Conservation (phyloP, 2,113 vertebrate genomes). For the Todiramphus saurophagus region DNA sequence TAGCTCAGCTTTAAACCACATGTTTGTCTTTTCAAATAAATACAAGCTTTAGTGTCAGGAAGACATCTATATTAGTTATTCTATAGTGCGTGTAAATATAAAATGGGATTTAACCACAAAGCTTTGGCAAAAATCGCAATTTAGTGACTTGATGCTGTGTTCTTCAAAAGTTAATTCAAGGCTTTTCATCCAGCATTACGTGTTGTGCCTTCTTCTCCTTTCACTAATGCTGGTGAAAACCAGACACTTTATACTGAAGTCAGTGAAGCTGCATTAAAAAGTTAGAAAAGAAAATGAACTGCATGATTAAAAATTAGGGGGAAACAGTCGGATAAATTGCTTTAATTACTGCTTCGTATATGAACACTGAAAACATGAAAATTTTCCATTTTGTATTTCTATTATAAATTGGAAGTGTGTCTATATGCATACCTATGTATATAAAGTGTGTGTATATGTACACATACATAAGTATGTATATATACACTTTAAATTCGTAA, state of each 20-base stretch:
- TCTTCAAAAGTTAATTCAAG: constrained; percentile 11
- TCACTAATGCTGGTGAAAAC: background rate
- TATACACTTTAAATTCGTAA: background rate
- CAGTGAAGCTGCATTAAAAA: background rate
- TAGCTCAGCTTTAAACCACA: constrained; percentile 6
- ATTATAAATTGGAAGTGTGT: background rate
- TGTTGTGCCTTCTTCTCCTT: background rate
- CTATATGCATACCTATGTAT: background rate
- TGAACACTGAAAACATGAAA: background rate
- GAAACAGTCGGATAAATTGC: background rate
- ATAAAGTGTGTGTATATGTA: background rate
- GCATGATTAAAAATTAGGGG: background rate
- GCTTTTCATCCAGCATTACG: background rate
- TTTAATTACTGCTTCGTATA: background rate
- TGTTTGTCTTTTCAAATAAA: constrained; percentile 30
- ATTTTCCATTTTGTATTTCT: background rate
- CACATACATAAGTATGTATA: background rate
- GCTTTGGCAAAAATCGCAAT: background rate
- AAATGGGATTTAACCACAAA: constrained; percentile 27
- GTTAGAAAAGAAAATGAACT: background rate
- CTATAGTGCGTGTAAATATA: background rate
- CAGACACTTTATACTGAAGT: background rate
- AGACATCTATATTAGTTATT: constrained; percentile 8
- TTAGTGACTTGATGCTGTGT: background rate
- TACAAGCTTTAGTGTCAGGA: constrained; percentile 15